A percentile compares a stretch with the other conserved stretches of the same genome.
phyloP scores from a whole-genome alignment of 2,797 vertebrate genomes.

The Lerista edwardsae region DNA sequence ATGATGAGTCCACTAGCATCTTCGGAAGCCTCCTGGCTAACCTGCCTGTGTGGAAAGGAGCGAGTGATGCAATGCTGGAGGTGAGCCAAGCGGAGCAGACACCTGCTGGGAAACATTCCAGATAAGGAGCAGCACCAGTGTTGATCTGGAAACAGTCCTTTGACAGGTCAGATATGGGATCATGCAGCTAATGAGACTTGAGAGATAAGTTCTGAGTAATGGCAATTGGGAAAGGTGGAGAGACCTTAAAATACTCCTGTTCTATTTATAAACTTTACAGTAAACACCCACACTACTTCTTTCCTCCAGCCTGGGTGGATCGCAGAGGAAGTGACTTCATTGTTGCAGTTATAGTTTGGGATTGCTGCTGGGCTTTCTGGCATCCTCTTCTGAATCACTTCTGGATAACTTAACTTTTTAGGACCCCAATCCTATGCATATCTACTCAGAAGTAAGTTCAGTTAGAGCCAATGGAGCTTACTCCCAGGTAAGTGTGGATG shows the following conservation, averaged over 20 bases:
- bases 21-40: not conserved
- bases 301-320: not conserved
- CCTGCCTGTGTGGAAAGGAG: not conserved
- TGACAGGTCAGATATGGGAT: not conserved
- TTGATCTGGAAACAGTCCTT: conserved; percentile 5
- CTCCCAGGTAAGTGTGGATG: too few species aligned
- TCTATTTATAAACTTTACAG: conserved; percentile 19
- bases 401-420: not conserved
- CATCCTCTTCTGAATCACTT: not conserved
- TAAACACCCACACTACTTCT: not conserved
- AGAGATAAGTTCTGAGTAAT: conserved; percentile 5
- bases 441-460: too few species aligned
- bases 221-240: not conserved
- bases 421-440: too few species aligned
- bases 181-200: conserved; percentile 10
- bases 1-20: not conserved
- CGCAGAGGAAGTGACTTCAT: conserved; percentile 22
- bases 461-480: too few species aligned
- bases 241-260: conserved; percentile 26
- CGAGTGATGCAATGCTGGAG: conserved; percentile 23
- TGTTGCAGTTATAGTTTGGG: not conserved
- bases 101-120: not conserved
- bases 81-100: not conserved
- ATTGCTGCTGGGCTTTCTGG: not conserved
- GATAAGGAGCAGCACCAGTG: not conserved